Conservation (phyloP, 1,140 invertebrate species). For the Bombus superbus region DNA sequence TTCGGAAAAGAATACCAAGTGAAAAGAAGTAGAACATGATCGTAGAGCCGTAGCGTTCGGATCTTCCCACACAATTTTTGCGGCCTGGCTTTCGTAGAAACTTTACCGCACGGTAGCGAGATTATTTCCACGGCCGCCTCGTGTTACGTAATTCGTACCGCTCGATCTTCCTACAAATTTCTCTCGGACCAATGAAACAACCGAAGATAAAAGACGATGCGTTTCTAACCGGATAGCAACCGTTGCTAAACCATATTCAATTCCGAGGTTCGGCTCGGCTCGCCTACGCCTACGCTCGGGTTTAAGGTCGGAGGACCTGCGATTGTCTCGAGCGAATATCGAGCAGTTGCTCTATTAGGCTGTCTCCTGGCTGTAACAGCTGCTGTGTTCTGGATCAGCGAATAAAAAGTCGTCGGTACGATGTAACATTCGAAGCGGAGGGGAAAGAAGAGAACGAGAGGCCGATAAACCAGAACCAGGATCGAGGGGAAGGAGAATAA, state of each 20-base stretch:
- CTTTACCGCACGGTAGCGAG: background rate
- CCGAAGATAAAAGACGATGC: background rate
- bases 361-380: constrained; percentile 53
- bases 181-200: background rate
- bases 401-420: constrained; percentile 57
- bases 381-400: constrained; percentile 62
- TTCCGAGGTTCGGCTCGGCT: background rate
- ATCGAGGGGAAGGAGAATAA: background rate
- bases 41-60: background rate
- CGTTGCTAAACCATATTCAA: constrained; percentile 32
- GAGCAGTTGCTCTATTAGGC: constrained; percentile 52
- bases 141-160: background rate
- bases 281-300: background rate
- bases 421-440: background rate
- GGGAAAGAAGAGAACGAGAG: background rate
- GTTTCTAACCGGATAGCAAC: background rate
- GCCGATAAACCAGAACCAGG: background rate
- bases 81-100: background rate
- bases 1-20: background rate
- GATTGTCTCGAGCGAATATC: constrained; percentile 58
- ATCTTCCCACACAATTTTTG: background rate
- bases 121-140: background rate
- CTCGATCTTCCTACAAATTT: background rate
- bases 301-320: constrained; percentile 42
- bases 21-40: background rate